A percentile compares a stretch with the other conserved stretches of the same genome.
These are phyloP conservation scores for Ammodytes marinus DNA, from an alignment of 2,113 vertebrate genomes.

Conservation along the genomic window DNA sequence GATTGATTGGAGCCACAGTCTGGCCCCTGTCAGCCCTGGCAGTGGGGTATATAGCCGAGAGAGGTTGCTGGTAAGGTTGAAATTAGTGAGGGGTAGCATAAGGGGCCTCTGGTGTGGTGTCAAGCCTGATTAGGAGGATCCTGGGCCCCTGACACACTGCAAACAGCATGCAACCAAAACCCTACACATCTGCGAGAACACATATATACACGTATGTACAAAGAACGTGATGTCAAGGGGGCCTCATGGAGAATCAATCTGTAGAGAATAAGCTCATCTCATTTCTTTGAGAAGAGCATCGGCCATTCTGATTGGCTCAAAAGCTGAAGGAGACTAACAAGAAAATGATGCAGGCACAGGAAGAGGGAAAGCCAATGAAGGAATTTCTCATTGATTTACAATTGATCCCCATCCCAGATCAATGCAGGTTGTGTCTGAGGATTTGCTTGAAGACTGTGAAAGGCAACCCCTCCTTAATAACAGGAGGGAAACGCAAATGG, in stretches of 20 bases:
- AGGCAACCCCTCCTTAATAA: constrained; percentile 28
- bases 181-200: constrained; percentile 34
- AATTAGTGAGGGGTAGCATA: constrained; percentile 70
- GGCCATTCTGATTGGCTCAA: constrained; percentile 12
- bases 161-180: constrained; percentile 50
- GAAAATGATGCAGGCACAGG: constrained; percentile 21
- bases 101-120: constrained; percentile 79
- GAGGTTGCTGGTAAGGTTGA: constrained; percentile 63
- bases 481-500: constrained; percentile 48
- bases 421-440: constrained; percentile 30
- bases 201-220: constrained; percentile 22
- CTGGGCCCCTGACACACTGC: constrained; percentile 55
- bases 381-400: constrained; percentile 46
- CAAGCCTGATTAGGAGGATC: constrained; percentile 82
- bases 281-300: constrained; percentile 18
- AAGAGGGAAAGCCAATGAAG: constrained; percentile 27
- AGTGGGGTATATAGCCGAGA: constrained; percentile 42
- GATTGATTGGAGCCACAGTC: constrained; percentile 77
- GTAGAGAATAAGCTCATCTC: constrained; percentile 47
- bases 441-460: constrained; percentile 12
- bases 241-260: constrained; percentile 62
- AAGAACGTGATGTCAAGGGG: constrained; percentile 46
- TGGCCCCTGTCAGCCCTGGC: constrained; percentile 74
- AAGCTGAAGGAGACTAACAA: constrained; percentile 16
- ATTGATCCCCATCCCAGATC: constrained; percentile 43